phyloP scores from a whole-genome alignment of 1,140 invertebrate genomes.

The Augochlora pura region DNA sequence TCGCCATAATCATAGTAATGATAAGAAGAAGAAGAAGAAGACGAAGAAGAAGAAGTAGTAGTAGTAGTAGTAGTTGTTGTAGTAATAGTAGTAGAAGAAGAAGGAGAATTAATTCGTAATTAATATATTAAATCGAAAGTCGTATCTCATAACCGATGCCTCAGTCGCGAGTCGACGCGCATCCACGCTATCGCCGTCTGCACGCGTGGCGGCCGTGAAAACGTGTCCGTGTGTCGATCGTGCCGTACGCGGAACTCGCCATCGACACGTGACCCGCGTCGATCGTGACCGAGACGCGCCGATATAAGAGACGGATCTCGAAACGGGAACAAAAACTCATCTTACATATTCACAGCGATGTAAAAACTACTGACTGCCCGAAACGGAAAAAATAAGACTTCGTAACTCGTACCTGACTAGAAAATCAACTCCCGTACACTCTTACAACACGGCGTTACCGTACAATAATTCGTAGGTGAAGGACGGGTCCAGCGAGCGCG shows the following conservation, averaged over 20 bases:
- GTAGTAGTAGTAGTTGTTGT: constrained; percentile 25
- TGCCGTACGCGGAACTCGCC: no score
- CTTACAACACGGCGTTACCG: constrained; percentile 36
- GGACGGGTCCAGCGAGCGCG: constrained; percentile 3
- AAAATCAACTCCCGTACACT: constrained; percentile 47
- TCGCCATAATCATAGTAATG: constrained; percentile 50
- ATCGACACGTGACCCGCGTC: no score
- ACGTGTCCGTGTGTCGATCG: neutral
- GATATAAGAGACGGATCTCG: neutral
- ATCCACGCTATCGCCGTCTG: neutral
- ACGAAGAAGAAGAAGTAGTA: constrained; percentile 15
- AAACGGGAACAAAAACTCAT: neutral
- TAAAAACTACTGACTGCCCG: constrained; percentile 30
- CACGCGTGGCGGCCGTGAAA: no score
- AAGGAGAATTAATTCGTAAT: constrained; percentile 33
- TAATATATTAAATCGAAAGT: constrained; percentile 52
- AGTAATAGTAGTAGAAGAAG: neutral
- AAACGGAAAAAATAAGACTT: constrained; percentile 33
- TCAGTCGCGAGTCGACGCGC: neutral
- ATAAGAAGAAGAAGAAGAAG: neutral
- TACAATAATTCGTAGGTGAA: constrained; percentile 47
- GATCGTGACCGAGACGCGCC: no score
- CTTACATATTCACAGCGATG: constrained; percentile 50
- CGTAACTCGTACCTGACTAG: constrained; percentile 55
- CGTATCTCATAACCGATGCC: constrained; percentile 39